These are phyloP conservation scores for Neofelis nebulosa DNA, from an alignment of 2,113 vertebrate genomes.

Conservation along the genomic window DNA sequence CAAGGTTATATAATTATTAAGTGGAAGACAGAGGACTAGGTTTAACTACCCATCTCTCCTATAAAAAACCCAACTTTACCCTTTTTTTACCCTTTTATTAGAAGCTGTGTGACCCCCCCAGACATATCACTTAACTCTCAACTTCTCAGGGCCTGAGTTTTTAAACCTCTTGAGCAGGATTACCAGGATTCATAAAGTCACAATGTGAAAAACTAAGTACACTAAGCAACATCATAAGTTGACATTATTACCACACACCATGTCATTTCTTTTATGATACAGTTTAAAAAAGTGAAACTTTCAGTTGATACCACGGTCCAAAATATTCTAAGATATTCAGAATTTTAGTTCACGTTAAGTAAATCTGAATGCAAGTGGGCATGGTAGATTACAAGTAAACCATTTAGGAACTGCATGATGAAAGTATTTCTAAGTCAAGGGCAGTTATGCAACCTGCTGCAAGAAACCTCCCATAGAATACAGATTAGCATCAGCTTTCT, in stretches of 20 bases:
- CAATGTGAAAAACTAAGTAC: not conserved
- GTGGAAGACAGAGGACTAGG: not conserved
- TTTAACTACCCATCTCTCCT: not conserved
- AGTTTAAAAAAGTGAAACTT: not conserved
- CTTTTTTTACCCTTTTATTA: not conserved
- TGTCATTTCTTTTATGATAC: not conserved
- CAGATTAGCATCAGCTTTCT: conserved; percentile 86
- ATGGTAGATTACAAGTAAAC: conserved; percentile 57
- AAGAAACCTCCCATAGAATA: conserved; percentile 90
- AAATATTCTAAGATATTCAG: conserved; percentile 38
- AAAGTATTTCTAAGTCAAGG: conserved; percentile 83
- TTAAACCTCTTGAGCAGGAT: conserved; percentile 10
- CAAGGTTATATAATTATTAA: not conserved
- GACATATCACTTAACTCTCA: not conserved
- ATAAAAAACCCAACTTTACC: not conserved
- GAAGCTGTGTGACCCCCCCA: not conserved
- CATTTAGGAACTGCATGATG: conserved; percentile 70
- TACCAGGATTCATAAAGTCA: not conserved
- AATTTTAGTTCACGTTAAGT: conserved; percentile 43
- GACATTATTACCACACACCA: not conserved
- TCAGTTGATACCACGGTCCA: not conserved
- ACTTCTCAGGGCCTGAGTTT: not conserved
- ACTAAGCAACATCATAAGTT: not conserved
- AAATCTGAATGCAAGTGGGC: not conserved
- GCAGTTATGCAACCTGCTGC: conserved; percentile 92